Conservation (phyloP, 2,888 invertebrate species). For the Drosophila subquinaria region DNA sequence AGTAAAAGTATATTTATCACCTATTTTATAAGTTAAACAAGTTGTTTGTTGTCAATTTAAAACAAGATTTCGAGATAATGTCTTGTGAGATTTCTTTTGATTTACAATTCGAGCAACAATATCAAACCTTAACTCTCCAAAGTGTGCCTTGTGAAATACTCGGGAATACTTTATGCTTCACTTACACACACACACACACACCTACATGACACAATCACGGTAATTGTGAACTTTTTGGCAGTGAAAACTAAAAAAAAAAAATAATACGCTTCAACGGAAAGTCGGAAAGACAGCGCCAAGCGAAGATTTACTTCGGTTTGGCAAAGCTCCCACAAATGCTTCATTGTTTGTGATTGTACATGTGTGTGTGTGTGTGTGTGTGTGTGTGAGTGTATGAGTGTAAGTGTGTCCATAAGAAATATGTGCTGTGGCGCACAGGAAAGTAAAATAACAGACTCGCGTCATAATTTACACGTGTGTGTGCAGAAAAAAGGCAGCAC, state of each 20-base stretch:
- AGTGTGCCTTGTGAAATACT: constrained; percentile 60
- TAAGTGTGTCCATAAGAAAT: constrained; percentile 43
- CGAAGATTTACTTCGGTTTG: constrained; percentile 69
- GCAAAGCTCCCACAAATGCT: constrained; percentile 59
- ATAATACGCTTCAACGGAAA: constrained; percentile 36
- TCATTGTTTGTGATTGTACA: constrained; percentile 14
- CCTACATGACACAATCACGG: constrained; percentile 61
- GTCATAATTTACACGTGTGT: constrained; percentile 68
- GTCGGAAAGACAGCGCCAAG: constrained; percentile 59
- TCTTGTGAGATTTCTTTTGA: constrained; percentile 50
- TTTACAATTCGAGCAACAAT: constrained; percentile 54
- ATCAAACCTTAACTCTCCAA: constrained; percentile 50
- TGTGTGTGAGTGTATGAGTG: constrained; percentile 13
- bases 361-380: background rate
- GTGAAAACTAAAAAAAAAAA: constrained; percentile 23
- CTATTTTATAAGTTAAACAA: background rate
- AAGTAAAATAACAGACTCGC: constrained; percentile 65
- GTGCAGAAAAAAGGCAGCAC: constrained; percentile 13
- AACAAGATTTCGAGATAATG: constrained; percentile 18
- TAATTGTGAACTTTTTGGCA: constrained; percentile 70
- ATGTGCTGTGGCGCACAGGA: constrained; percentile 61
- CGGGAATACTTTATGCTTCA: background rate
- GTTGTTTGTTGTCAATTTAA: constrained; percentile 19
- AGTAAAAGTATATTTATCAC: too few relatives aligned
- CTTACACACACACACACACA: constrained; percentile 19